These are phyloP conservation scores for Sinhomidia bicolor DNA, from an alignment of 2,888 invertebrate genomes.

Conservation along the genomic window DNA sequence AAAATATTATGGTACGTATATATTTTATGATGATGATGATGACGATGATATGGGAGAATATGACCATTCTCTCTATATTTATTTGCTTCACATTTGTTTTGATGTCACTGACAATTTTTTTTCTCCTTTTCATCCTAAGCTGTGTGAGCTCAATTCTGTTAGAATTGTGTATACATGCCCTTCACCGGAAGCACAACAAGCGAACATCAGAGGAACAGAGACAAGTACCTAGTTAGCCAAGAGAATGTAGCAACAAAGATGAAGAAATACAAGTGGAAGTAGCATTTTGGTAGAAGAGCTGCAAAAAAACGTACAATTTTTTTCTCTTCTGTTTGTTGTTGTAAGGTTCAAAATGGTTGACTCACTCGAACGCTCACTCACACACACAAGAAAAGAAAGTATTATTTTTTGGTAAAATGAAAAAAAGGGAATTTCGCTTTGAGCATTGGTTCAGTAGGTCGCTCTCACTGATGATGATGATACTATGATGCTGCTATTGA, in stretches of 20 bases:
- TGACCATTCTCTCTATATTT: too few relatives aligned
- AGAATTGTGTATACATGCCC: neutral
- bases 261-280: neutral
- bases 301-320: neutral
- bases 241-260: neutral
- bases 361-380: neutral
- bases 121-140: neutral
- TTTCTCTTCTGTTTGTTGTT: constrained; percentile 29
- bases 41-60: neutral
- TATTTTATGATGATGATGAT: too few relatives aligned
- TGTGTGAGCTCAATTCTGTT: too few relatives aligned
- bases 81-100: neutral
- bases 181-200: constrained; percentile 10
- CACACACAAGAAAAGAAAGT: neutral
- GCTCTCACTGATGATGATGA: neutral
- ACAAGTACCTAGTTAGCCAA: constrained; percentile 23
- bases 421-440: constrained; percentile 50
- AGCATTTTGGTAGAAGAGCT: neutral
- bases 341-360: constrained; percentile 52
- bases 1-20: neutral
- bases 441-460: constrained; percentile 50
- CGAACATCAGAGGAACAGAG: too few relatives aligned
- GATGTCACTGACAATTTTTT: neutral
- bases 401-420: constrained; percentile 29
- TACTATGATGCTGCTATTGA: too few relatives aligned